Conservation (phyloP, 2,888 invertebrate species). For the Cephus sareptanus region DNA sequence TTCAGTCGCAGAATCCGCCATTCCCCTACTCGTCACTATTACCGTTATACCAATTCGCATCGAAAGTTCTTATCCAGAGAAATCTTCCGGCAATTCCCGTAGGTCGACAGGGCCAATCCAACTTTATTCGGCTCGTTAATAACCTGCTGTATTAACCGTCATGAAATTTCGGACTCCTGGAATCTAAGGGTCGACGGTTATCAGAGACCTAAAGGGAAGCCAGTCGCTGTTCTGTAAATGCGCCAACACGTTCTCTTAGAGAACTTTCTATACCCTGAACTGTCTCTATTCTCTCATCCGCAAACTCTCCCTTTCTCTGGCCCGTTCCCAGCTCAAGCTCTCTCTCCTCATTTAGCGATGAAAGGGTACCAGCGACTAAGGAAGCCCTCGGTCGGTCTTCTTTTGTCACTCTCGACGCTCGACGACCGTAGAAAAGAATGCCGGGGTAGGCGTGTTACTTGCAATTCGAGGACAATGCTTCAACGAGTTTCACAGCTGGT, state of each 20-base stretch:
- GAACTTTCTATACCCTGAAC: not conserved
- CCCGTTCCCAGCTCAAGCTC: slow-evolving; percentile 14
- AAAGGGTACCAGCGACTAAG: slow-evolving; percentile 38
- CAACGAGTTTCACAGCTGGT: slow-evolving; percentile 20
- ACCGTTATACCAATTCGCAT: not conserved
- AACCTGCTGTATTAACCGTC: not conserved
- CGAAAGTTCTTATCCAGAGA: not conserved
- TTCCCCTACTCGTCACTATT: not conserved
- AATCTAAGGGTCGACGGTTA: not conserved
- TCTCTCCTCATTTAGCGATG: slow-evolving; percentile 35
- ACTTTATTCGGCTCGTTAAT: not conserved
- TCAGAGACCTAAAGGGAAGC: not conserved
- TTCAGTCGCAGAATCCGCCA: not conserved
- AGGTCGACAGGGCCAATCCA: not conserved
- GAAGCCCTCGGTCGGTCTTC: slow-evolving; percentile 37
- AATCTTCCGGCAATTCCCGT: not conserved
- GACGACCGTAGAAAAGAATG: slow-evolving; percentile 28
- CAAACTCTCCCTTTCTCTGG: not conserved
- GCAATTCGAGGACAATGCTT: slow-evolving; percentile 45
- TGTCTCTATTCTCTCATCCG: not conserved
- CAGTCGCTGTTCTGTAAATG: not conserved
- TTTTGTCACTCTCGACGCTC: slow-evolving; percentile 34
- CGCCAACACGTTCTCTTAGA: not conserved
- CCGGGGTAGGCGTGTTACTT: slow-evolving; percentile 25
- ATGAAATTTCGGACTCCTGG: not conserved